Evolutionary conservation across 2,113 vertebrate genomes (phyloP).

Genomic region (Macquaria ambigua): DNA sequence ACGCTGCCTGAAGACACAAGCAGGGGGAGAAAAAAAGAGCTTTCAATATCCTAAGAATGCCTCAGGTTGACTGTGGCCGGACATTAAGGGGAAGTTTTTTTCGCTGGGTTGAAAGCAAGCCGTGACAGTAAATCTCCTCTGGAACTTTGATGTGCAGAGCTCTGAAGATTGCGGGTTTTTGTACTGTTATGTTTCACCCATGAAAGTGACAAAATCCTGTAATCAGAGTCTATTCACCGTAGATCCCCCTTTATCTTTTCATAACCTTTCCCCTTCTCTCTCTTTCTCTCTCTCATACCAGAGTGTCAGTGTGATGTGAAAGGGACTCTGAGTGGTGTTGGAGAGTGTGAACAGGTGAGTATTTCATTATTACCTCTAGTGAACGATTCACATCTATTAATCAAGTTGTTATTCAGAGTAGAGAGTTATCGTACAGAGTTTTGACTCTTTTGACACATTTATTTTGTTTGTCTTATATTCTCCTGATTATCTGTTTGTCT

Average conservation of each 20-base stretch:
- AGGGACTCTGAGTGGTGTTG: conserved; percentile 91
- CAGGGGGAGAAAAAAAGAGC: conserved; percentile 7
- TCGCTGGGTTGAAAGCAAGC: conserved; percentile 25
- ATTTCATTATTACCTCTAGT: neutral
- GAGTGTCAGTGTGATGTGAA: conserved; percentile 90
- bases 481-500: conserved; percentile 32
- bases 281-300: conserved; percentile 67
- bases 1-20: conserved; percentile 50
- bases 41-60: conserved; percentile 79
- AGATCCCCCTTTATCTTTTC: conserved; percentile 31
- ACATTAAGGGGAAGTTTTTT: conserved; percentile 55
- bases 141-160: conserved; percentile 76
- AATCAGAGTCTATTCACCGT: conserved; percentile 80
- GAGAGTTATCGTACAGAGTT: neutral
- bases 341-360: conserved; percentile 92
- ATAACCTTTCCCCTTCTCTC: conserved; percentile 19
- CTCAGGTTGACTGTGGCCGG: conserved; percentile 52
- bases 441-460: neutral
- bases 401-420: neutral
- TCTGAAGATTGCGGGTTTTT: conserved; percentile 53
- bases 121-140: conserved; percentile 38
- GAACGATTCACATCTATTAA: neutral
- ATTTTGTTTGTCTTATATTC: neutral
- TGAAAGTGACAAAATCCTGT: conserved; percentile 71
- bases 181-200: conserved; percentile 53